phyloP scores from a whole-genome alignment of 2,797 vertebrate species.

The Chelmon rostratus region DNA sequence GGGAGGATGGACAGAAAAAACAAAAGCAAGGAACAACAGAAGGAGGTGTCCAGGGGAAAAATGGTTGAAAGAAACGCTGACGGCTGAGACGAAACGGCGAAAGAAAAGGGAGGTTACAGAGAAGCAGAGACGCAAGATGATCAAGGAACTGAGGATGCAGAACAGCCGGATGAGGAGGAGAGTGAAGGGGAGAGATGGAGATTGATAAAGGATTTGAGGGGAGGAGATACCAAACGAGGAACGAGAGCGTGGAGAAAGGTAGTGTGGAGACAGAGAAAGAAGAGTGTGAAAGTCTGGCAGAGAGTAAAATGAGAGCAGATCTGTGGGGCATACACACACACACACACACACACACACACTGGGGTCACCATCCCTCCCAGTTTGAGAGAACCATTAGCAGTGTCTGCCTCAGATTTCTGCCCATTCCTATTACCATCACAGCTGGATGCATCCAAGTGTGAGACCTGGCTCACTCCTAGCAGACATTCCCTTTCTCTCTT shows the following conservation, averaged over 20 bases:
- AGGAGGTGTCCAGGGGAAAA: neutral
- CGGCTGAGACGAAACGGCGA: neutral
- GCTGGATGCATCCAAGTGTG: constrained; percentile 61
- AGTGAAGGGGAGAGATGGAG: neutral
- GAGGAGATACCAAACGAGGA: constrained; percentile 17
- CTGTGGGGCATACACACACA: constrained; percentile 1
- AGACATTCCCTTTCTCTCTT: constrained; percentile 34
- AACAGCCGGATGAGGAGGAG: neutral
- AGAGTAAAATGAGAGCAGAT: constrained; percentile 37
- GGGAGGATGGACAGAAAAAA: constrained; percentile 2
- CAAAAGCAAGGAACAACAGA: neutral
- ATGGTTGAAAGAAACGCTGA: constrained; percentile 8
- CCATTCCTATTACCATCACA: constrained; percentile 86
- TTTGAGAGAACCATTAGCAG: constrained; percentile 85
- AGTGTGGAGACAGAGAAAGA: neutral
- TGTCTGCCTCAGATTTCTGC: constrained; percentile 89
- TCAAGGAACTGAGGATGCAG: constrained; percentile 1
- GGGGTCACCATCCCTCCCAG: constrained; percentile 76
- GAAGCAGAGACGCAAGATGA: neutral
- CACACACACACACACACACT: constrained; percentile 9
- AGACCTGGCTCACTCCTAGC: constrained; percentile 26
- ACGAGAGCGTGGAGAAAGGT: neutral
- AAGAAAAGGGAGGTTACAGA: neutral
- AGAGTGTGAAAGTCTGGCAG: constrained; percentile 21
- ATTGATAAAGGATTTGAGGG: constrained; percentile 18